Conservation (phyloP, 1,140 invertebrate genomes). For the Zaprionus kolodkinae region DNA sequence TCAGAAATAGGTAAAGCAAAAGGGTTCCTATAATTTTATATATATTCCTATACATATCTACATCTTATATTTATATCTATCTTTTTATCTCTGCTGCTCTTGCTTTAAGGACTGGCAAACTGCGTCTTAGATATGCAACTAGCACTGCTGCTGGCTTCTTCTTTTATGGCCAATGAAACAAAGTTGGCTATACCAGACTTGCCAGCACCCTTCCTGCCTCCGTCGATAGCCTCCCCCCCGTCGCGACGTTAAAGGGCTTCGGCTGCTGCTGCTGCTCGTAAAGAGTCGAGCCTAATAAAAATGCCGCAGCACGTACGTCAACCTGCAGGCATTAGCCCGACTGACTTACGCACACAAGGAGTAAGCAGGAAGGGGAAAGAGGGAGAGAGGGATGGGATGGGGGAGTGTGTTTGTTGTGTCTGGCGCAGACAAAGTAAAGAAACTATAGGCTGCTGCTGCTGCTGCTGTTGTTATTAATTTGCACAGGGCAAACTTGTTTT, state of each 20-base stretch:
- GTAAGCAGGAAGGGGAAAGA: not conserved
- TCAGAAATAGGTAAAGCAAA: no score
- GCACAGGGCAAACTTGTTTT: constrained; percentile 73
- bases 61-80: not conserved
- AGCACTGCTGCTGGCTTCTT: constrained; percentile 28
- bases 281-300: constrained; percentile 78
- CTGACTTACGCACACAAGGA: constrained; percentile 37
- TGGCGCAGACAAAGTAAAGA: constrained; percentile 24
- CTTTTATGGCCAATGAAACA: constrained; percentile 74
- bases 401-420: constrained; percentile 15
- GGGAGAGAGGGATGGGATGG: not conserved
- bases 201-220: constrained; percentile 8
- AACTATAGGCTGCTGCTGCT: constrained; percentile 36
- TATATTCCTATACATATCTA: no score
- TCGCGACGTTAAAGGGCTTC: constrained; percentile 57
- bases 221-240: not conserved
- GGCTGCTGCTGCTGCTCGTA: constrained; percentile 63
- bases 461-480: constrained; percentile 74
- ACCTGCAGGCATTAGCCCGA: constrained; percentile 74
- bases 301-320: constrained; percentile 80
- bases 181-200: constrained; percentile 15
- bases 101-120: not conserved
- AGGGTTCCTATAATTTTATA: no score
- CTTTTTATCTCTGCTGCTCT: not conserved
- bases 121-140: constrained; percentile 30